Percentiles rank a stretch among this genome's conserved stretches.
These are phyloP conservation scores for Oplegnathus fasciatus DNA, from an alignment of 2,113 vertebrate genomes.

Conservation along the genomic window DNA sequence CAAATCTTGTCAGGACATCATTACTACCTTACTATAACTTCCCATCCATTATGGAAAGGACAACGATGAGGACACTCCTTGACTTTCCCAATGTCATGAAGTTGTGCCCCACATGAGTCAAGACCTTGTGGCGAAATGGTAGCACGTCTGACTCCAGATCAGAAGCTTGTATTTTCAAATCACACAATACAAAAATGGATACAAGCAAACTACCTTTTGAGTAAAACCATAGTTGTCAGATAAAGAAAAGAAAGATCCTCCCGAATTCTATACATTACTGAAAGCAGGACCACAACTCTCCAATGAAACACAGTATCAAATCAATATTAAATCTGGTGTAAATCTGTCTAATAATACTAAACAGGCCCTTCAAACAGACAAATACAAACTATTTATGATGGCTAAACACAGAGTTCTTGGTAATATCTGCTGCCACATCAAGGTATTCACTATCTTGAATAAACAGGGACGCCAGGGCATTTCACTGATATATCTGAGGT, in stretches of 20 bases:
- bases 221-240: not conserved
- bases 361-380: not conserved
- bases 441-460: not conserved
- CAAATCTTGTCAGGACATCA: not conserved
- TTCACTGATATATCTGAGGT: not conserved
- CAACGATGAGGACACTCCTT: not conserved
- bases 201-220: not conserved
- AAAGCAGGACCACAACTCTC: too few species aligned
- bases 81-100: not conserved
- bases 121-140: conserved; percentile 64
- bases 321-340: not conserved
- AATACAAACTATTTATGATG: not conserved
- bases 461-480: not conserved
- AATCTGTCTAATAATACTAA: not conserved
- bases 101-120: not conserved
- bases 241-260: not conserved
- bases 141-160: conserved; percentile 66
- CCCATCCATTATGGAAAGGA: not conserved
- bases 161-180: conserved; percentile 69
- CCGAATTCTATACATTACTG: not conserved
- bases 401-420: not conserved
- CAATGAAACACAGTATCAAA: not conserved
- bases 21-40: not conserved
- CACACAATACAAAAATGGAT: conserved; percentile 7
- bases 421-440: not conserved